These are phyloP conservation scores for Cepphus grylle DNA, from an alignment of 2,113 vertebrate genomes.

Conservation along the genomic window DNA sequence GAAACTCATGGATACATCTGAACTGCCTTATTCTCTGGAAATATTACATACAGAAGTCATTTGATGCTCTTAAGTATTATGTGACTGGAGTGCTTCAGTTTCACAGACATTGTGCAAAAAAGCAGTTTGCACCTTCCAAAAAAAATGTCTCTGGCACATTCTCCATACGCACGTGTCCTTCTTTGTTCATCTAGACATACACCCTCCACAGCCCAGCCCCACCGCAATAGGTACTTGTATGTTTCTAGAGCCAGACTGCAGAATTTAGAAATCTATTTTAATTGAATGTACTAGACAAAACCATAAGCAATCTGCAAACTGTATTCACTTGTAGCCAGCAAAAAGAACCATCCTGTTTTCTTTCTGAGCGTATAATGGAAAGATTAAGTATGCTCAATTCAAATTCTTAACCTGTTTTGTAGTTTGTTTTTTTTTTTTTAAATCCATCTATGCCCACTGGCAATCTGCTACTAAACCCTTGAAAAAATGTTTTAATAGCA, in stretches of 20 bases:
- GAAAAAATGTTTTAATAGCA: background rate
- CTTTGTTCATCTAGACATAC: too few relatives aligned
- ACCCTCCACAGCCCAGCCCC: background rate
- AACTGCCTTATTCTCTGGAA: background rate
- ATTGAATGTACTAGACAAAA: background rate
- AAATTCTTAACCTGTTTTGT: background rate
- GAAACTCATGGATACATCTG: background rate
- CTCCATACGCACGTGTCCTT: background rate
- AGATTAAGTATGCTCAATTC: background rate
- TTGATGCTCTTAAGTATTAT: background rate
- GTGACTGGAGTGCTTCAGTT: background rate
- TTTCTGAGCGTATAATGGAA: background rate
- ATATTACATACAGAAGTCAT: background rate
- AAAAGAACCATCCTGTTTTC: background rate
- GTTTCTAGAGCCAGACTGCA: background rate
- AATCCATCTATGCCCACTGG: background rate
- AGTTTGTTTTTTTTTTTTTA: background rate
- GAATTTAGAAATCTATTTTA: background rate
- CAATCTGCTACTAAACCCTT: background rate
- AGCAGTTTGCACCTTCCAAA: background rate
- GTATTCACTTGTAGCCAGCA: background rate
- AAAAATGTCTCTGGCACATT: background rate
- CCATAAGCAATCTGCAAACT: background rate
- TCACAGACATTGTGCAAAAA: background rate
- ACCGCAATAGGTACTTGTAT: fast-evolving